These are phyloP conservation scores for Saimiri boliviensis DNA, from an alignment of 2,113 vertebrate genomes.

Conservation along the genomic window DNA sequence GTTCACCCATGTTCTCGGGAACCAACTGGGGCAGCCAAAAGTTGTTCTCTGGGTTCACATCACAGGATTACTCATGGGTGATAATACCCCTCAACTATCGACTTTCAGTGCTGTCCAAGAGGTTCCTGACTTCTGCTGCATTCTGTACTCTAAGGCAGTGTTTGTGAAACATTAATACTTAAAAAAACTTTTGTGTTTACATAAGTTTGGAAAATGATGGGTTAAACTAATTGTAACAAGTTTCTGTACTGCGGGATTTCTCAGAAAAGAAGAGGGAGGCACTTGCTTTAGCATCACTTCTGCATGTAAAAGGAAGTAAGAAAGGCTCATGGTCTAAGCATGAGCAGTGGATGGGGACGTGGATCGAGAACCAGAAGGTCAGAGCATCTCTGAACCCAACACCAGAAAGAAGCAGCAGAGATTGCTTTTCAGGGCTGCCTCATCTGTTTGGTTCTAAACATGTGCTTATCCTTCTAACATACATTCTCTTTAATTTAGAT, in stretches of 20 bases:
- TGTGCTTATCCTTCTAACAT: background rate
- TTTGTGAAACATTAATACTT: background rate
- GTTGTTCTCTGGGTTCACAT: background rate
- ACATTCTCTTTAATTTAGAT: background rate
- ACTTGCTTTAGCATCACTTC: background rate
- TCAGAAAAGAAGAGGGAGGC: slow-evolving; percentile 6
- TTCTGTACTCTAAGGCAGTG: background rate
- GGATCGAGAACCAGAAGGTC: background rate
- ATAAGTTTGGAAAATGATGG: background rate
- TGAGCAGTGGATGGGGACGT: no score
- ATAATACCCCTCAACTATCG: background rate
- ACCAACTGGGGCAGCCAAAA: background rate
- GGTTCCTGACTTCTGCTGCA: no score
- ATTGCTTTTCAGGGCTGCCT: background rate
- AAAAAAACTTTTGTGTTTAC: background rate
- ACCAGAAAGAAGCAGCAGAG: background rate
- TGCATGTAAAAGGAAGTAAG: background rate
- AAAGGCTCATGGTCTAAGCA: background rate
- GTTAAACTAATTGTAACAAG: background rate
- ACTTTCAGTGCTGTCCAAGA: background rate
- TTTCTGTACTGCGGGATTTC: background rate
- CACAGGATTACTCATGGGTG: background rate
- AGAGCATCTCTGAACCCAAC: background rate
- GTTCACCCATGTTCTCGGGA: background rate
- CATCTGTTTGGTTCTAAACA: background rate